Percentiles rank a stretch among this genome's conserved stretches.
Evolutionary conservation across 2,888 invertebrate species (phyloP).

Genomic region (Tryphoninae sp.): DNA sequence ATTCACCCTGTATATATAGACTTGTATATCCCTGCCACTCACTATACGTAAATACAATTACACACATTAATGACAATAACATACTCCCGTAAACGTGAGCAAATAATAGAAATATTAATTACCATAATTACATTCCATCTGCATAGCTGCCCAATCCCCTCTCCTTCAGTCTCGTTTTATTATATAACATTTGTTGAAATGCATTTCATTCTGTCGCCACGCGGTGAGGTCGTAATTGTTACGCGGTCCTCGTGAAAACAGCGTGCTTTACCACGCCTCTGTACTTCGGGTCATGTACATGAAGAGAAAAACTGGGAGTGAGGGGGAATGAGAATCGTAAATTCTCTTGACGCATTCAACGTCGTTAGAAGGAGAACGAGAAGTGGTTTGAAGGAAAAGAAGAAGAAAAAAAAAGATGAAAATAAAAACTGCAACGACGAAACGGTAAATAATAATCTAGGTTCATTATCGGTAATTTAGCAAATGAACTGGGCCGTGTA

Average conservation of each 20-base stretch:
- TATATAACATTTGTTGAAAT: slow-evolving; percentile 2
- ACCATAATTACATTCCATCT: slow-evolving; percentile 17
- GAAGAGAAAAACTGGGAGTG: not conserved
- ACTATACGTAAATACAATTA: slow-evolving; percentile 27
- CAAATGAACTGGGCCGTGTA: slow-evolving; percentile 6
- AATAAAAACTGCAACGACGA: not conserved
- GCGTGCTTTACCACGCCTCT: not conserved
- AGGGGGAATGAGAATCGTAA: not conserved
- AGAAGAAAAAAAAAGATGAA: not conserved
- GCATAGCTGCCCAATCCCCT: too few relatives aligned
- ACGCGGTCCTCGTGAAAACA: not conserved
- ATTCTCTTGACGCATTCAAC: not conserved
- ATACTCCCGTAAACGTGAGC: not conserved
- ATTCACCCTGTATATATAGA: not conserved
- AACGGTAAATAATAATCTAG: slow-evolving; percentile 10
- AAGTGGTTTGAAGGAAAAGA: not conserved
- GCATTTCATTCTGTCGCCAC: not conserved
- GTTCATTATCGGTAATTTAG: slow-evolving; percentile 36
- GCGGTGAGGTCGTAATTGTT: slow-evolving; percentile 17
- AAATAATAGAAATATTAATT: slow-evolving; percentile 39
- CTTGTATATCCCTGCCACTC: not conserved
- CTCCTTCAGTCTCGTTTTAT: too few relatives aligned
- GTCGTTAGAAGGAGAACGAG: not conserved
- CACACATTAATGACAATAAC: slow-evolving; percentile 12
- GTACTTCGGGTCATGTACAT: not conserved